phyloP scores from a whole-genome alignment of 2,888 invertebrate genomes.

The Pelosia muscerda region DNA sequence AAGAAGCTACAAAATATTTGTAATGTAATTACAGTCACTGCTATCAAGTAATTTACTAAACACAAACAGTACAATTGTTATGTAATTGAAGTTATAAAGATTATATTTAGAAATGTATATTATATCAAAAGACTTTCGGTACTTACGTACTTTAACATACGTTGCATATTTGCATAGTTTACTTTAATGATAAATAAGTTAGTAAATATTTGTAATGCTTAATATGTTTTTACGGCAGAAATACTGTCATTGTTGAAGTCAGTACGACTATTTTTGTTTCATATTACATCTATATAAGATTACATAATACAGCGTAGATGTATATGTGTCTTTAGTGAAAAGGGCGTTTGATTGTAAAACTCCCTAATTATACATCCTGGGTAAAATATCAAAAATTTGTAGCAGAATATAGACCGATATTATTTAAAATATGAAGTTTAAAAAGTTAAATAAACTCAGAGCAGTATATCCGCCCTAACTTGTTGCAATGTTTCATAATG shows the following conservation, averaged over 20 bases:
- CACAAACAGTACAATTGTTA: background rate
- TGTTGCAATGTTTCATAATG: background rate
- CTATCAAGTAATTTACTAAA: constrained; percentile 41
- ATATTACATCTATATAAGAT: too few species aligned
- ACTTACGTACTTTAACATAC: background rate
- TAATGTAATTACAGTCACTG: constrained; percentile 24
- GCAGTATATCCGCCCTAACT: background rate
- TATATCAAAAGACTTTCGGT: background rate
- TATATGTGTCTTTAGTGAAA: too few species aligned
- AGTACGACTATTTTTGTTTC: too few species aligned
- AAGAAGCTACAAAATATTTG: constrained; percentile 29
- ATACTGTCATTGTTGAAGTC: background rate
- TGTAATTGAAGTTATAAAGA: background rate
- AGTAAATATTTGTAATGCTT: background rate
- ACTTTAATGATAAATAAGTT: background rate
- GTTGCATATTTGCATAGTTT: background rate
- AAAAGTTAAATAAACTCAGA: background rate
- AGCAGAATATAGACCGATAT: too few species aligned
- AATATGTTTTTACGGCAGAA: background rate
- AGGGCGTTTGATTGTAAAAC: too few species aligned
- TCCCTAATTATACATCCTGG: too few species aligned
- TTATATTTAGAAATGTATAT: background rate
- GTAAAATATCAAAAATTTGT: too few species aligned
- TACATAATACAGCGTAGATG: too few species aligned
- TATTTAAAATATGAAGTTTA: background rate